These are phyloP conservation scores for Pemphigus obesinymphae DNA, from an alignment of 1,140 invertebrate genomes.

Conservation along the genomic window DNA sequence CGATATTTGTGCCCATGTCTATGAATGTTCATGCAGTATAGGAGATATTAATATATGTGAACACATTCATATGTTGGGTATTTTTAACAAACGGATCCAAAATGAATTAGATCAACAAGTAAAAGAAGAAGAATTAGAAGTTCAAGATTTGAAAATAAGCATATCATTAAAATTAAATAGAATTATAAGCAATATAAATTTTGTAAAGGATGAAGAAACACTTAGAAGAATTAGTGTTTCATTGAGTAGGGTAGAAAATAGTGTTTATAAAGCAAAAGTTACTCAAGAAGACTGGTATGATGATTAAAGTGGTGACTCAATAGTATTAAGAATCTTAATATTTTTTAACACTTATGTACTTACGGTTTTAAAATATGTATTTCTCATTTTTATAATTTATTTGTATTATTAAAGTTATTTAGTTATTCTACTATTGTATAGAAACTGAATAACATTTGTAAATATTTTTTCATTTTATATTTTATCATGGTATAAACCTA, in stretches of 20 bases:
- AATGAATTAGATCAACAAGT: background rate
- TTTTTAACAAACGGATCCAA: constrained; percentile 3
- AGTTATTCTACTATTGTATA: no score
- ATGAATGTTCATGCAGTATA: constrained; percentile 22
- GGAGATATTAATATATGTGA: constrained; percentile 28
- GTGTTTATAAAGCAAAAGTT: background rate
- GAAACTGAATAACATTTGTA: no score
- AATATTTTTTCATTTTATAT: no score
- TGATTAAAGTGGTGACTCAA: background rate
- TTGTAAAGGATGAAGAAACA: constrained; percentile 23
- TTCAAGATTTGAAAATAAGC: constrained; percentile 8
- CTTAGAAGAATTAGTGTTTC: constrained; percentile 1
- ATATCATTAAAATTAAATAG: constrained; percentile 13
- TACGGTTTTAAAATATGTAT: no score
- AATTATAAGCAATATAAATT: background rate
- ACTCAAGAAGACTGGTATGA: background rate
- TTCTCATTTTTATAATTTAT: no score
- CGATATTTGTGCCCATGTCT: constrained; percentile 32
- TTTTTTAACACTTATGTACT: no score
- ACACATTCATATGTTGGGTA: constrained; percentile 36
- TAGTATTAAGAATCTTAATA: background rate
- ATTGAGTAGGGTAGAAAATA: constrained; percentile 24
- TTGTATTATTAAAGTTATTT: no score
- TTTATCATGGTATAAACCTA: no score
- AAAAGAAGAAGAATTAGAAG: background rate